phyloP scores from a whole-genome alignment of 2,888 invertebrate genomes.

The Epinotia ramella region DNA sequence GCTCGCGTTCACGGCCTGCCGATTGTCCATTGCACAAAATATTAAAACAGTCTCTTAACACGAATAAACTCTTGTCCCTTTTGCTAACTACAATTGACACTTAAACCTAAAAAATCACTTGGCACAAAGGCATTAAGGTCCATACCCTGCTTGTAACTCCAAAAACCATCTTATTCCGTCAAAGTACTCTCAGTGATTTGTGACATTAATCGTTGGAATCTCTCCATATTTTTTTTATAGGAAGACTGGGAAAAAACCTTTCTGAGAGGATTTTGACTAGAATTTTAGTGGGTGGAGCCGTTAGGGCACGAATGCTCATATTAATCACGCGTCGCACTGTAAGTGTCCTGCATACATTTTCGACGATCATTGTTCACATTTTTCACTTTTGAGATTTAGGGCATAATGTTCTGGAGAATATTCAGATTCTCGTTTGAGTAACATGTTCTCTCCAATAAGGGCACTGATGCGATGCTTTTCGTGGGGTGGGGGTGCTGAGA shows the following conservation, averaged over 20 bases:
- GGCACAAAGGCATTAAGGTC: conserved; percentile 85
- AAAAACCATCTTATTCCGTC: conserved; percentile 72
- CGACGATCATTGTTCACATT: conserved; percentile 82
- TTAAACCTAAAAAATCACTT: conserved; percentile 82
- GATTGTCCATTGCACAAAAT: conserved; percentile 78
- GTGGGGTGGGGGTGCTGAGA: conserved; percentile 61
- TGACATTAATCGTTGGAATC: conserved; percentile 45
- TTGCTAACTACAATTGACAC: conserved; percentile 83
- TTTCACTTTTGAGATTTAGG: conserved; percentile 82
- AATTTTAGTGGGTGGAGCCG: conserved; percentile 75
- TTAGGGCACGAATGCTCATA: conserved; percentile 58
- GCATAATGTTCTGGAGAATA: conserved; percentile 77
- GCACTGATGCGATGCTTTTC: conserved; percentile 84
- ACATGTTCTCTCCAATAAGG: conserved; percentile 80
- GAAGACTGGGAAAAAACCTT: conserved; percentile 71
- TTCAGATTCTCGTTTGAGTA: conserved; percentile 79
- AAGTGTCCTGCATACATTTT: conserved; percentile 60
- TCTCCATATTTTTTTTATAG: conserved; percentile 56
- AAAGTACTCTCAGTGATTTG: conserved; percentile 77
- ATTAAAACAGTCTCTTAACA: conserved; percentile 76
- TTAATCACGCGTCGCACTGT: conserved; percentile 61
- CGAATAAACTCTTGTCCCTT: conserved; percentile 74
- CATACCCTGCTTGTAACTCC: conserved; percentile 82
- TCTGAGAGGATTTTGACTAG: conserved; percentile 82
- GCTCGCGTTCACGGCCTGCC: conserved; percentile 61